Conservation (phyloP, 1,140 invertebrate species). For the Plectrocnemia conspersa region DNA sequence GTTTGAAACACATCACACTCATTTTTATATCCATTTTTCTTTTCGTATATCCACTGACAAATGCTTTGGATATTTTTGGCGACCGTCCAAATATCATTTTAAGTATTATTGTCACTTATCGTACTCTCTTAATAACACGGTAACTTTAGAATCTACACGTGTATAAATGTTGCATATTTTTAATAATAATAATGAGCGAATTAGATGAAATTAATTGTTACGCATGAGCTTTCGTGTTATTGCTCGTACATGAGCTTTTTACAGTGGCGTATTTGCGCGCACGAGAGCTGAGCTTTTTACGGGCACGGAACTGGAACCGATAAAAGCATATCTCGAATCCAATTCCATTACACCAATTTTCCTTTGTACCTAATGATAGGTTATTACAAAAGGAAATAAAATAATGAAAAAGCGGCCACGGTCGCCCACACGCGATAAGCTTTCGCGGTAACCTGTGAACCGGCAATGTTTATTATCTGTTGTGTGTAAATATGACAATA, state of each 20-base stretch:
- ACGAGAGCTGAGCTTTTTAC: slow-evolving; percentile 1
- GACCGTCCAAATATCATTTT: background rate
- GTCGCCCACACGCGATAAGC: slow-evolving; percentile 9
- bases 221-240: background rate
- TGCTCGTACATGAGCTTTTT: slow-evolving; percentile 1
- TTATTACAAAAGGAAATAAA: slow-evolving; percentile 31
- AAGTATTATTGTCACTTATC: background rate
- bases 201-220: too few relatives aligned
- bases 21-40: background rate
- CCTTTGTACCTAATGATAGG: slow-evolving; percentile 29
- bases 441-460: background rate
- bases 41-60: too few relatives aligned
- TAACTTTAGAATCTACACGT: background rate
- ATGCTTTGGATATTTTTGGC: background rate
- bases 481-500: too few relatives aligned
- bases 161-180: too few relatives aligned
- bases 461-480: too few relatives aligned
- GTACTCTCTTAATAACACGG: background rate
- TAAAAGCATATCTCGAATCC: slow-evolving; percentile 24
- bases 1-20: too few relatives aligned
- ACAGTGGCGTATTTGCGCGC: background rate
- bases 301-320: background rate
- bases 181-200: too few relatives aligned
- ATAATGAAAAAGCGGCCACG: slow-evolving; percentile 27
- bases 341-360: slow-evolving; percentile 32